Conservation (phyloP, 2,888 invertebrate genomes). For the Polydrusus cervinus region DNA sequence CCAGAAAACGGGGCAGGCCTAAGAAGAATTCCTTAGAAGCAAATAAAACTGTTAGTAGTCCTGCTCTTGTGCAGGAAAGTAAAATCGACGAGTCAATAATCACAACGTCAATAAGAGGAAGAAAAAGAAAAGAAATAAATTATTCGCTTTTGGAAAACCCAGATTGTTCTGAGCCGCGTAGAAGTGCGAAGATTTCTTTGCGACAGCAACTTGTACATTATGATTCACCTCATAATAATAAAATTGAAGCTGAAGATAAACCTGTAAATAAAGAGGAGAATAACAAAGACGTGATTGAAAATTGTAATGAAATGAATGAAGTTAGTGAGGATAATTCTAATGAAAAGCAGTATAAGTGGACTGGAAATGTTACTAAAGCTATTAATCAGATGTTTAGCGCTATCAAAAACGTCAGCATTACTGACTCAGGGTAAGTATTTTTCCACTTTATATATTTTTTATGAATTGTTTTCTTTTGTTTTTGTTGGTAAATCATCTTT, state of each 20-base stretch:
- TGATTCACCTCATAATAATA: not conserved
- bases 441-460: not conserved
- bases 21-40: slow-evolving; percentile 36
- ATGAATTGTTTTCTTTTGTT: too few relatives aligned
- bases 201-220: not conserved
- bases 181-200: not conserved
- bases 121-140: slow-evolving; percentile 59
- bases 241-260: not conserved
- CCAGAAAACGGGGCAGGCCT: slow-evolving; percentile 50
- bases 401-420: slow-evolving; percentile 36
- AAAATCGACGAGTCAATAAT: not conserved
- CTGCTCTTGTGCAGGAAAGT: too few relatives aligned
- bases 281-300: not conserved
- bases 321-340: not conserved
- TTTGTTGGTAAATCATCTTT: too few relatives aligned
- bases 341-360: slow-evolving; percentile 53
- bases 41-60: not conserved
- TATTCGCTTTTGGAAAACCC: slow-evolving; percentile 58
- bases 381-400: slow-evolving; percentile 57
- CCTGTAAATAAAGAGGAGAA: not conserved
- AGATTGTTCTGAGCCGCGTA: not conserved
- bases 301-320: not conserved
- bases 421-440: slow-evolving; percentile 22
- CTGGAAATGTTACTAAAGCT: slow-evolving; percentile 57
- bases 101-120: slow-evolving; percentile 56